phyloP scores from a whole-genome alignment of 2,888 invertebrate genomes.

The Dasysyrphus albostriatus region DNA sequence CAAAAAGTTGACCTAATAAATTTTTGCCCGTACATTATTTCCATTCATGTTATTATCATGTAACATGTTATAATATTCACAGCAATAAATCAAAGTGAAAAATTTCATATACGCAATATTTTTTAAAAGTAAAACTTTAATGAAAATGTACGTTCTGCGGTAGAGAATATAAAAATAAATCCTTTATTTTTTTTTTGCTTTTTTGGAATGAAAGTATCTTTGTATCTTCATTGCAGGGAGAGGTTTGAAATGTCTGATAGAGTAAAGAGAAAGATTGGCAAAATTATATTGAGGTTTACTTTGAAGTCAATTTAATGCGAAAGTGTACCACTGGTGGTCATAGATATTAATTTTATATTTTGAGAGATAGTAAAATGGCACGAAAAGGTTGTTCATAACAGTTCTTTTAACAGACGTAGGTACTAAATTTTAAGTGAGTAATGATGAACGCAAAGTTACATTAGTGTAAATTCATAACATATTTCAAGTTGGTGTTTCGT shows the following conservation, averaged over 20 bases:
- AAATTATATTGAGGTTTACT: conserved; percentile 34
- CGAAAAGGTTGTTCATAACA: neutral
- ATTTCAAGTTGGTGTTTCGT: neutral
- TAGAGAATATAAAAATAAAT: conserved; percentile 35
- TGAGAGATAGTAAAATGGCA: conserved; percentile 40
- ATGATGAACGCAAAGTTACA: neutral
- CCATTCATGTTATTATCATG: conserved; percentile 46
- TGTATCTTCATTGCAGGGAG: neutral
- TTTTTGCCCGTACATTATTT: neutral
- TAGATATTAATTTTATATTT: conserved; percentile 44
- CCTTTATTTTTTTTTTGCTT: neutral
- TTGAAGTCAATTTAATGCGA: conserved; percentile 36
- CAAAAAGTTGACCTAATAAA: conserved; percentile 36
- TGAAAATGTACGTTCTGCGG: conserved; percentile 31
- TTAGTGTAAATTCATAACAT: neutral
- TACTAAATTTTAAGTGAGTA: neutral
- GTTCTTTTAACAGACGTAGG: neutral
- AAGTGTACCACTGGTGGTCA: conserved; percentile 15
- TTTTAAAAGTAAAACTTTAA: conserved; percentile 47
- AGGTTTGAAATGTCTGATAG: neutral
- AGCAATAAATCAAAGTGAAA: conserved; percentile 63
- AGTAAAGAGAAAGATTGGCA: neutral
- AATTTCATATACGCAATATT: conserved; percentile 52
- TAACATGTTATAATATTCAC: conserved; percentile 27
- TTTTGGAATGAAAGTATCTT: neutral